Base-by-base conservation (phyloP, 2,113 vertebrate genomes). In the Centropristis striata region DNA sequence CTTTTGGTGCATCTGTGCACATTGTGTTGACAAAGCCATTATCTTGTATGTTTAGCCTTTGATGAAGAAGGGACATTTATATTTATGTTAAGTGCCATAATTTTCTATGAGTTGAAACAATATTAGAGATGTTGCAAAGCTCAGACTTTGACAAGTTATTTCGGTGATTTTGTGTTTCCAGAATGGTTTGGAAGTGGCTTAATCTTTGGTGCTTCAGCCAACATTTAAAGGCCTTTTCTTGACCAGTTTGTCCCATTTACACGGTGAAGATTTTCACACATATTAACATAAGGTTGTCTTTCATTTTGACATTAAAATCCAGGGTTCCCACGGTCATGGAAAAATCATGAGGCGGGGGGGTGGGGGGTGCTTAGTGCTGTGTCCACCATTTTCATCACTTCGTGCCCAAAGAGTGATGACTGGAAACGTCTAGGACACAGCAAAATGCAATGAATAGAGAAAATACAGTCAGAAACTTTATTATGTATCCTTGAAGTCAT, bases 191-290 rank as follows among this genome's bases (percentile, higher is more conserved):
- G 46, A 72, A 28, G 36, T 46, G 42, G 27, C 12, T 84, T 61
- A 0, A 32, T 80, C 49, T 81, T 68, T 60, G 83, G 58, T 92
- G 83, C 78, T 83, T 82, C 32, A 72, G 18, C n/a, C 46, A 51
- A 81, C 36, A 69, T 75, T 71, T 65, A 41, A 80, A 68, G 21
- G 69, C 71, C 75, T 80, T 81, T 63, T 36, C 60, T 57, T 42
- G 18, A 76, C 3, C 44, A n/a, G 32, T 55, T 60, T 51, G 8
- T 59, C 61, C 63, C 42, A 36, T 23, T 15, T 67, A 18, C 6
- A 58, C 37, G 20, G 5, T 13, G 8, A 73, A 23, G 55, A 46
- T 64, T 86, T 58, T 60, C 28, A 60, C 28, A 72, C n/a, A n/a
- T n/a, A n/a, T 32, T 32, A 6, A 32, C 4, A 32, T n/a, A 32